phyloP scores from a whole-genome alignment of 2,888 invertebrate species.

The Drosophila macrospina region DNA sequence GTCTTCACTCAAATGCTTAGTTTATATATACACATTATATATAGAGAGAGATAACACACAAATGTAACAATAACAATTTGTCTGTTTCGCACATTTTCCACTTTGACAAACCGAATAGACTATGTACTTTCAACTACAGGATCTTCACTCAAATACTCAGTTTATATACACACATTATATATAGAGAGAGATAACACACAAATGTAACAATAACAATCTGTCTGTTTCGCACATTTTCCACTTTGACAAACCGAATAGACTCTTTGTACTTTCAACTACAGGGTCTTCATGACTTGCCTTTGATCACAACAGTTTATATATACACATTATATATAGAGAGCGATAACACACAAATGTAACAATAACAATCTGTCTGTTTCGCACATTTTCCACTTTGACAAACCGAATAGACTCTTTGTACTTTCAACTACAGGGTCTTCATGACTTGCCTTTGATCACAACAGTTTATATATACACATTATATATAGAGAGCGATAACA shows the following conservation, averaged over 20 bases:
- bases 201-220: neutral
- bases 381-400: no score
- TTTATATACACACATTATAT: neutral
- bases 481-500: neutral
- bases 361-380: no score
- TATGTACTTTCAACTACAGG: no score
- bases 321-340: neutral
- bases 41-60: neutral
- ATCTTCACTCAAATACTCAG: neutral
- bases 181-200: neutral
- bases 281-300: no score
- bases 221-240: no score
- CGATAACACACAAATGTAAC: neutral
- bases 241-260: no score
- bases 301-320: neutral
- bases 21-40: conserved; percentile 1
- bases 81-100: no score
- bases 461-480: conserved; percentile 1
- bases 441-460: neutral
- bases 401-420: no score
- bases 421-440: no score
- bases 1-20: neutral
- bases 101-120: no score
- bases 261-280: no score
- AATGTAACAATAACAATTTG: neutral